Conservation (phyloP, 2,797 vertebrate species). For the Scleropages formosus region DNA sequence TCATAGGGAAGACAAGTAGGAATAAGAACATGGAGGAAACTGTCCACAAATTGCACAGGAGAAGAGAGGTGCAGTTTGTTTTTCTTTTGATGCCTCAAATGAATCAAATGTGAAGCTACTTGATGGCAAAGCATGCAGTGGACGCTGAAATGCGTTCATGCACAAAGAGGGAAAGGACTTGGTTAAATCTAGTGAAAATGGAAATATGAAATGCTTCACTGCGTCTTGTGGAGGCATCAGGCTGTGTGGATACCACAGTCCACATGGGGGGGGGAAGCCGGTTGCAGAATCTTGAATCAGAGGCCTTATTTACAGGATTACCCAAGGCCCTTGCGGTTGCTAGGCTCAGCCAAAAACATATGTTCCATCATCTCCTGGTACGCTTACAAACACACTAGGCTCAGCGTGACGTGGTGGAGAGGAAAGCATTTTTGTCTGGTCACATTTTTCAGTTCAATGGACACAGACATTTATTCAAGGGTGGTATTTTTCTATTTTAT, state of each 20-base stretch:
- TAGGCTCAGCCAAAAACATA: constrained; percentile 45
- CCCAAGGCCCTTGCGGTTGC: constrained; percentile 47
- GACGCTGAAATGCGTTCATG: neutral
- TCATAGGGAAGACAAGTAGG: neutral
- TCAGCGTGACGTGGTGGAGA: constrained; percentile 50
- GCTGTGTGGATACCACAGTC: neutral
- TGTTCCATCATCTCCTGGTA: constrained; percentile 45
- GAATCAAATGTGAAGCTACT: too few relatives aligned
- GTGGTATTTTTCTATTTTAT: neutral
- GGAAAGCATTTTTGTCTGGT: constrained; percentile 27
- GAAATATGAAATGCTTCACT: neutral
- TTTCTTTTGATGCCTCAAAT: too few relatives aligned
- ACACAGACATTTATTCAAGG: neutral
- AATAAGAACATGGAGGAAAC: constrained; percentile 3
- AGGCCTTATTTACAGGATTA: constrained; percentile 30
- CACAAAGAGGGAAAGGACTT: neutral
- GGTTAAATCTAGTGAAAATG: neutral
- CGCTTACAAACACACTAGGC: constrained; percentile 37
- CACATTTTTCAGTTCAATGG: neutral
- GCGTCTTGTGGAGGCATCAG: too few relatives aligned
- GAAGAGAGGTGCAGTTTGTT: neutral
- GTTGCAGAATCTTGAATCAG: constrained; percentile 46
- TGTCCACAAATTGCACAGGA: neutral
- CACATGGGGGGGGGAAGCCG: neutral
- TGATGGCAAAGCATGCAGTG: neutral